These are phyloP conservation scores for Potamarius usumacintae DNA, from an alignment of 2,113 vertebrate genomes.

Conservation along the genomic window DNA sequence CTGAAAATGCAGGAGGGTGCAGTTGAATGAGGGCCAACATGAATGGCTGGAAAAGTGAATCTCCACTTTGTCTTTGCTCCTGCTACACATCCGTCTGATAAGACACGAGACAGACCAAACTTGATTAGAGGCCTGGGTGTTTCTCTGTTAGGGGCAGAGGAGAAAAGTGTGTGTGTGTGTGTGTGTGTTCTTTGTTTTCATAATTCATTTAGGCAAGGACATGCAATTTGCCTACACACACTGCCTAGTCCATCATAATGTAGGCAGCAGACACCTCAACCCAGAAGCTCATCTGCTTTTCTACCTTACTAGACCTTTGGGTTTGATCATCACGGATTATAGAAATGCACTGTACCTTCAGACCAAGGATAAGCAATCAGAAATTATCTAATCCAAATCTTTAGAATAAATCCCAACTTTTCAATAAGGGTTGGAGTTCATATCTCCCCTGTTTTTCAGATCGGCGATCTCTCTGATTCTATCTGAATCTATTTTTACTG, in stretches of 20 bases:
- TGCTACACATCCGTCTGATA: slow-evolving; percentile 56
- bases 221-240: slow-evolving; percentile 54
- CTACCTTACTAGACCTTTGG: slow-evolving; percentile 29
- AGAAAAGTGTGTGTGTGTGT: background rate
- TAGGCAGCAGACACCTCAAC: slow-evolving; percentile 61
- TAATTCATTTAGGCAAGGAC: slow-evolving; percentile 55
- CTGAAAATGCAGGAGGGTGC: slow-evolving; percentile 53
- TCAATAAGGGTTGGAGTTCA: background rate
- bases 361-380: background rate
- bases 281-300: slow-evolving; percentile 54
- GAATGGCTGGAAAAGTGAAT: slow-evolving; percentile 70
- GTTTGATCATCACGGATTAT: background rate
- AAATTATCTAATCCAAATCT: background rate
- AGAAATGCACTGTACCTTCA: background rate
- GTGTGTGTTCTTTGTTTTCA: slow-evolving; percentile 56
- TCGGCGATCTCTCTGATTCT: background rate
- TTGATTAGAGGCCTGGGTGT: slow-evolving; percentile 36
- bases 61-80: slow-evolving; percentile 68
- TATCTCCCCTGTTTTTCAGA: background rate
- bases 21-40: slow-evolving; percentile 67
- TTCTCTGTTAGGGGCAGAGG: slow-evolving; percentile 5
- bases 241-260: slow-evolving; percentile 64
- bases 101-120: slow-evolving; percentile 39
- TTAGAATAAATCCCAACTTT: background rate
- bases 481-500: background rate